Base-by-base conservation (phyloP, 2,888 invertebrate species). In the Melanargia galathea region DNA sequence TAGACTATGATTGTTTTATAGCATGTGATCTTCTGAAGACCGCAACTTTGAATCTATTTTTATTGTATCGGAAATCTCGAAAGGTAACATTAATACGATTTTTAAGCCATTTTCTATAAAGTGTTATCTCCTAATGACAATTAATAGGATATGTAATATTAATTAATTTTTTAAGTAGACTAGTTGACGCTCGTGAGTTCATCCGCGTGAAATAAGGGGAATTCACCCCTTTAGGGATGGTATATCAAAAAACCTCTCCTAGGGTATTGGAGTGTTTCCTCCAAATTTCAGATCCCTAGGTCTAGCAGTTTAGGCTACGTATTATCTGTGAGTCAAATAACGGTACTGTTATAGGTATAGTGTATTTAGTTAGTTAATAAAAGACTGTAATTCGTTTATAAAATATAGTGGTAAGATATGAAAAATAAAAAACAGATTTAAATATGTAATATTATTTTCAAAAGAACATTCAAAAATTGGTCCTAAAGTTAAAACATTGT, bases 401-500 rank as follows among this genome's bases (percentile, higher is more conserved):
- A 30, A 30, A 10, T 20, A 10, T 52, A 22, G 38, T 30, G 18
- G n/a, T 46, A 60, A 43, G 43, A 40, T 62, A 59, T 43, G 6
- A 30, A 65, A 66, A 68, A 66, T 67, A 74, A 77, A 78, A 71
- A 75, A 72, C 80, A 82, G 79, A 59, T 76, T 69, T 89, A 84
- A 90, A 90, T 90, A 90, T 89, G 88, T 84, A 90, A 90, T 91
- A 90, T 89, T 90, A 90, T 90, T 91, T 89, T 90, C 87, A 88
- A 90, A 90, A 90, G 89, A 90, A 90, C 87, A 82, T 89, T 90
- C 84, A 90, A 91, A 91, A 91, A 90, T 90, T 90, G 90, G 90
- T 90, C 90, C 90, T 90, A 90, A 90, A 86, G 79, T 88, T 90
- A 90, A 90, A 90, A 90, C 87, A 88, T 87, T 87, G 84, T 89